Evolutionary conservation across 2,888 invertebrate genomes (phyloP), one percentile per base, ranked within the genome.

Genomic region (Eupithecia subumbrata): DNA sequence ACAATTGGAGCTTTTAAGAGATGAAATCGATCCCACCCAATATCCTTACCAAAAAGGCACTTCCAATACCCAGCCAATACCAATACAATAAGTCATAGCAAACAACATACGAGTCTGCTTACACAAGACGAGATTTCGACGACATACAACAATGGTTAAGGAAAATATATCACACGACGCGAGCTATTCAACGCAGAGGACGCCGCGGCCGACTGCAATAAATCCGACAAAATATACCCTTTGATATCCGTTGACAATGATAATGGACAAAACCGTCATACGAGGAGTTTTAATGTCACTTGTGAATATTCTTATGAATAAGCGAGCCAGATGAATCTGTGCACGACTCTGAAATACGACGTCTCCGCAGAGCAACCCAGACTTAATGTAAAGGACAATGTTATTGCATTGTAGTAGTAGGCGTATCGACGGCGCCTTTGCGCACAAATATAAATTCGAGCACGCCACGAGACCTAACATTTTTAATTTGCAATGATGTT

Each of bases 291-390:
- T 92, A 93, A 93, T 91, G 89, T 91, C 90, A 89, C 89, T 89
- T 85, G 88, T 84, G 87, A 89, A 90, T 90, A 90, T 89, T 90
- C 86, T 88, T 92, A 91, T 89, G 91, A 91, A 92, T 90, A 90
- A 88, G 85, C 83, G 84, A 85, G 85, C 86, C 84, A 93, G 93
- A 94, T 94, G 90, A 90, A 94, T 94, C 94, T 92, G 88, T 84
- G 88, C 92, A 92, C 92, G 92, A 92, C 91, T 89, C 88, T 93
- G 90, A 91, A 92, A 92, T 92, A 92, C 91, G 92, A 91, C 85
- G 87, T 90, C 90, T 86, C 84, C 86, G 85, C 83, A 83, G 85
- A 89, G 88, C 82, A 84, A 68, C 68, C 68, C 68, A 68, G 68
- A 68, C 68, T 86, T 86, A 87, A 88, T 88, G 87, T 88, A 88